Conservation (phyloP, 2,888 invertebrate species). For the Octonoba sinensis region DNA sequence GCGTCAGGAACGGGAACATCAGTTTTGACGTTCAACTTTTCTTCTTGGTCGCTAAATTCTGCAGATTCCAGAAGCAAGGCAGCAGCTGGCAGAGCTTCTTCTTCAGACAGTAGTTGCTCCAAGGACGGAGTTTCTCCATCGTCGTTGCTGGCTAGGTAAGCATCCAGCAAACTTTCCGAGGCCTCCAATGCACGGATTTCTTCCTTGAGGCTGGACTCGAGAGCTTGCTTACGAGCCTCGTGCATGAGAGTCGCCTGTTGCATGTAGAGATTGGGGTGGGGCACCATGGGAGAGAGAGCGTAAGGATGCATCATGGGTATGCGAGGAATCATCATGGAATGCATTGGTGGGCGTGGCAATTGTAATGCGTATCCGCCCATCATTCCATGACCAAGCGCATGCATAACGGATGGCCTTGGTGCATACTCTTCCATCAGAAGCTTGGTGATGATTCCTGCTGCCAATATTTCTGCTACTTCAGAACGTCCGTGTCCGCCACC, state of each 20-base stretch:
- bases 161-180: constrained; percentile 23
- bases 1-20: background rate
- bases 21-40: too few species aligned
- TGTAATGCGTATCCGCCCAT: background rate
- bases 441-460: constrained; percentile 43
- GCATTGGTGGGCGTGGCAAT: background rate
- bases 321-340: constrained; percentile 13
- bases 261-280: constrained; percentile 19
- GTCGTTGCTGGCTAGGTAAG: constrained; percentile 2
- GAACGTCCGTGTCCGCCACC: constrained; percentile 23
- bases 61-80: constrained; percentile 19
- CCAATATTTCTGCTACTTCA: constrained; percentile 37
- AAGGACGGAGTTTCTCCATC: background rate
- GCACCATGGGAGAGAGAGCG: background rate
- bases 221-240: constrained; percentile 6
- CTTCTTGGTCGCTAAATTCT: background rate
- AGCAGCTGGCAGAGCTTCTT: constrained; percentile 33
- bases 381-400: constrained; percentile 6
- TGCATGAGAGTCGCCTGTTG: constrained; percentile 17
- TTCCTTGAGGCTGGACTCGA: constrained; percentile 14
- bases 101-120: constrained; percentile 21
- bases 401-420: background rate
- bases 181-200: constrained; percentile 16
- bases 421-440: constrained; percentile 33
- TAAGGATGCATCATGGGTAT: constrained; percentile 17